A percentile compares a stretch with the other conserved stretches of the same genome.
phyloP scores from a whole-genome alignment of 2,797 vertebrate species.

The Scolopax rusticola region DNA sequence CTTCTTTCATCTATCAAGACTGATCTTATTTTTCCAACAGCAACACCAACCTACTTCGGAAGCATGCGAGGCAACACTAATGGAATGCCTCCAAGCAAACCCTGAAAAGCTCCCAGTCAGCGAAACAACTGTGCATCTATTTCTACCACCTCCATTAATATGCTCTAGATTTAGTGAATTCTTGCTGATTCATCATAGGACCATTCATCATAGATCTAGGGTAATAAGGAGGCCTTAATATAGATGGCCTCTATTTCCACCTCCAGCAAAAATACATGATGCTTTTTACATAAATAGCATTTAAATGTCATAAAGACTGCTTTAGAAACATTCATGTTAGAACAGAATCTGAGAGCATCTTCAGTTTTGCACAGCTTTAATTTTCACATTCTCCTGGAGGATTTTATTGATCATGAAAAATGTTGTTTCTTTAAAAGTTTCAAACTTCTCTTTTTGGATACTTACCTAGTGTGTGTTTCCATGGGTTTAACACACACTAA shows the following conservation, averaged over 20 bases:
- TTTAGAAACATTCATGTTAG: not conserved
- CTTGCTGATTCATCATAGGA: constrained; percentile 15
- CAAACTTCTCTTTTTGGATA: not conserved
- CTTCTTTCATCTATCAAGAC: not conserved
- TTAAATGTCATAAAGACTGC: not conserved
- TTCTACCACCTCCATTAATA: constrained; percentile 15
- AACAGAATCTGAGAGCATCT: not conserved
- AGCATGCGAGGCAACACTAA: not conserved
- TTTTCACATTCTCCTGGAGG: not conserved
- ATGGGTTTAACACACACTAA: not conserved
- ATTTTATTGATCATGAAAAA: not conserved
- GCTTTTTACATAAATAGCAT: not conserved
- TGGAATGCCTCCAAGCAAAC: not conserved
- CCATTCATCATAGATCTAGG: not conserved
- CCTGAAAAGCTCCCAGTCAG: constrained; percentile 13
- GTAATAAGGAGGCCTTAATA: not conserved
- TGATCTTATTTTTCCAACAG: constrained; percentile 1
- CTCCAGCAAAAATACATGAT: not conserved
- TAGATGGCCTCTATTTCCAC: not conserved
- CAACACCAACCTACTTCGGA: not conserved
- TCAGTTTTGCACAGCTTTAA: not conserved
- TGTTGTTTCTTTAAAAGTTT: not conserved
- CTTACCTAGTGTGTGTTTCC: not conserved
- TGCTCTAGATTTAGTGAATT: constrained; percentile 4
- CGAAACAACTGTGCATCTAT: not conserved